phyloP scores from a whole-genome alignment of 2,888 invertebrate genomes.

The Calliopum simillimum region DNA sequence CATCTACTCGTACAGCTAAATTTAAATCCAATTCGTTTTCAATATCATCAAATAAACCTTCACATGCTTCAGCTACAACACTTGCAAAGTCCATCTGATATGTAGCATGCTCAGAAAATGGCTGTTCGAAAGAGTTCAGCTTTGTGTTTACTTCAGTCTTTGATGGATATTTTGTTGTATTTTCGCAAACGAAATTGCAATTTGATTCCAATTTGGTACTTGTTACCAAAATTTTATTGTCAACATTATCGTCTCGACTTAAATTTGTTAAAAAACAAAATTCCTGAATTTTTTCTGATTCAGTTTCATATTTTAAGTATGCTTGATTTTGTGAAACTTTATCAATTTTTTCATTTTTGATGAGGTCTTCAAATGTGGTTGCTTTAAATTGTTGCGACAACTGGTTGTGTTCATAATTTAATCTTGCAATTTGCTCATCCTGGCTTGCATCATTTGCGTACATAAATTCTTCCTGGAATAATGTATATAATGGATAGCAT shows the following conservation, averaged over 20 bases:
- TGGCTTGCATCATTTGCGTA: conserved; percentile 29
- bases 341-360: not conserved
- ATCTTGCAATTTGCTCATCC: conserved; percentile 21
- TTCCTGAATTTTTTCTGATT: not conserved
- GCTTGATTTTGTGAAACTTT: not conserved
- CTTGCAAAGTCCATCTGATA: conserved; percentile 17
- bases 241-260: not conserved
- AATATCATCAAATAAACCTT: conserved; percentile 38
- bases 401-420: no score
- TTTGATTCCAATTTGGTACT: not conserved
- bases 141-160: no score
- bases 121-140: not conserved
- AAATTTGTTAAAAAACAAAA: no score
- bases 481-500: conserved; percentile 43
- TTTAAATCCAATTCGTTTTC: conserved; percentile 38
- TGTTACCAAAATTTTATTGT: conserved; percentile 25
- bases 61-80: conserved; percentile 38
- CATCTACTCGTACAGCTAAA: conserved; percentile 7
- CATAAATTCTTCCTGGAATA: conserved; percentile 42
- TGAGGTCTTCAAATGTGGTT: conserved; percentile 22
- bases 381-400: conserved; percentile 3
- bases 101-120: not conserved
- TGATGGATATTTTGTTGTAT: not conserved
- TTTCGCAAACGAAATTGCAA: not conserved
- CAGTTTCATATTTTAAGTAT: not conserved